Conservation (phyloP, 2,888 invertebrate species). For the Drosophila sordidula region DNA sequence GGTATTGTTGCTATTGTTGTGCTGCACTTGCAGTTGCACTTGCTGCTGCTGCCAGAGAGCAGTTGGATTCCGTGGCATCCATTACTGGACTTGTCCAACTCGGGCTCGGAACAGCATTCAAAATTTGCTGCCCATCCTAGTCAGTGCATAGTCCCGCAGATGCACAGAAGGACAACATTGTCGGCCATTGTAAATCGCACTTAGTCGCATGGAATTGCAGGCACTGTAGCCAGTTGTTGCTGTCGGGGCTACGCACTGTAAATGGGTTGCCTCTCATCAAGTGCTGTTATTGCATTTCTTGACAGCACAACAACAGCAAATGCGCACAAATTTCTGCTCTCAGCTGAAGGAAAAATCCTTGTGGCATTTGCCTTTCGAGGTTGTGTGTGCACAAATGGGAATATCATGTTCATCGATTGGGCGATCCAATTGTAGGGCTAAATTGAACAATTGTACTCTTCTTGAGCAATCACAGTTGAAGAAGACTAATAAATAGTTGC, state of each 20-base stretch:
- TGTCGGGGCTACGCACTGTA: slow-evolving; percentile 15
- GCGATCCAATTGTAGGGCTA: not conserved
- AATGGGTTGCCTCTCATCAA: slow-evolving; percentile 32
- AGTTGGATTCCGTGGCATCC: slow-evolving; percentile 46
- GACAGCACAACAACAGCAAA: slow-evolving; percentile 4
- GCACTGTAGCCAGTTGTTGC: slow-evolving; percentile 8
- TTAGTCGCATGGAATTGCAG: slow-evolving; percentile 51
- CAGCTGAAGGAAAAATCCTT: slow-evolving; percentile 1
- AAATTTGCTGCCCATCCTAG: slow-evolving; percentile 12
- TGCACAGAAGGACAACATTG: slow-evolving; percentile 23
- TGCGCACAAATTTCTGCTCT: not conserved
- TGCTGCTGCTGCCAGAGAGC: slow-evolving; percentile 8
- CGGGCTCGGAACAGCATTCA: slow-evolving; percentile 25
- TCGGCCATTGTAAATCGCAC: slow-evolving; percentile 47
- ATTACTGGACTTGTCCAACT: slow-evolving; percentile 43
- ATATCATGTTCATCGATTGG: slow-evolving; percentile 7
- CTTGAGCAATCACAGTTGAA: not conserved
- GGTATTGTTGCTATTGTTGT: slow-evolving; percentile 41
- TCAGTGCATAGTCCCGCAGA: slow-evolving; percentile 4
- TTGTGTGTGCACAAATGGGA: slow-evolving; percentile 13
- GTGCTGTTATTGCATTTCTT: slow-evolving; percentile 41
- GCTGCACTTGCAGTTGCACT: slow-evolving; percentile 18
- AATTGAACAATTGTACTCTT: not conserved
- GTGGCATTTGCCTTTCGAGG: slow-evolving; percentile 12
- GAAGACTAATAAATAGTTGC: not conserved